Conservation (phyloP, 2,888 invertebrate genomes). For the Drosophila neotestacea region DNA sequence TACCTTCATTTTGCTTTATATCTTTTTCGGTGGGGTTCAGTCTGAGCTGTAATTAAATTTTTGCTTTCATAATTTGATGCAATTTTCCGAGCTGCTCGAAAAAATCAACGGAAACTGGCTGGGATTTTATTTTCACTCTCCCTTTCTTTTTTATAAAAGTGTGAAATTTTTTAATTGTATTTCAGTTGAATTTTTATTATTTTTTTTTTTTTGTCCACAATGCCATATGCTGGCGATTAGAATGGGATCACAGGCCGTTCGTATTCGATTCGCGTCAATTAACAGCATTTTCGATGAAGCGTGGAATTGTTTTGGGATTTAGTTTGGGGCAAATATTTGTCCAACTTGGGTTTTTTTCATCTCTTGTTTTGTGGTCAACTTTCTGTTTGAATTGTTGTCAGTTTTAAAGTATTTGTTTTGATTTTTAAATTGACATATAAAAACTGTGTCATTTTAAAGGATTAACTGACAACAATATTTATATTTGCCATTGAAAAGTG, state of each 20-base stretch:
- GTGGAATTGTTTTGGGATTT: conserved; percentile 30
- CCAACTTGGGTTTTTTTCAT: conserved; percentile 7
- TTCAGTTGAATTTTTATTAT: conserved; percentile 36
- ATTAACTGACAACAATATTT: conserved; percentile 16
- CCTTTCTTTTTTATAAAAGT: conserved; percentile 28
- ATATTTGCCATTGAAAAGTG: conserved; percentile 1
- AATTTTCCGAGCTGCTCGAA: conserved; percentile 55
- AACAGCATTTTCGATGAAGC: conserved; percentile 32
- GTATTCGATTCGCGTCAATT: conserved; percentile 37
- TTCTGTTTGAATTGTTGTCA: conserved; percentile 5
- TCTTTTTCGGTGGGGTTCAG: conserved; percentile 25
- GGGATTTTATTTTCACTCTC: conserved; percentile 26
- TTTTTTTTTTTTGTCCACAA: conserved; percentile 13
- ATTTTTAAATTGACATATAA: conserved; percentile 20
- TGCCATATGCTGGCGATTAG: conserved; percentile 50
- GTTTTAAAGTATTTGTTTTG: conserved; percentile 26
- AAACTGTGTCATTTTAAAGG: conserved; percentile 1
- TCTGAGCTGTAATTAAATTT: conserved; percentile 75
- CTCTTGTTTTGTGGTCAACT: conserved; percentile 6
- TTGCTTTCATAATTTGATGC: conserved; percentile 75
- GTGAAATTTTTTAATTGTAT: conserved; percentile 70
- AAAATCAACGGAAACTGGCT: conserved; percentile 56
- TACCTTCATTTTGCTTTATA: conserved; percentile 19
- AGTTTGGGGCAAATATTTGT: conserved; percentile 40
- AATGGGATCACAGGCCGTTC: conserved; percentile 31